These are phyloP conservation scores for Rhagologus leucostigma DNA, from an alignment of 2,113 vertebrate species.

Conservation along the genomic window DNA sequence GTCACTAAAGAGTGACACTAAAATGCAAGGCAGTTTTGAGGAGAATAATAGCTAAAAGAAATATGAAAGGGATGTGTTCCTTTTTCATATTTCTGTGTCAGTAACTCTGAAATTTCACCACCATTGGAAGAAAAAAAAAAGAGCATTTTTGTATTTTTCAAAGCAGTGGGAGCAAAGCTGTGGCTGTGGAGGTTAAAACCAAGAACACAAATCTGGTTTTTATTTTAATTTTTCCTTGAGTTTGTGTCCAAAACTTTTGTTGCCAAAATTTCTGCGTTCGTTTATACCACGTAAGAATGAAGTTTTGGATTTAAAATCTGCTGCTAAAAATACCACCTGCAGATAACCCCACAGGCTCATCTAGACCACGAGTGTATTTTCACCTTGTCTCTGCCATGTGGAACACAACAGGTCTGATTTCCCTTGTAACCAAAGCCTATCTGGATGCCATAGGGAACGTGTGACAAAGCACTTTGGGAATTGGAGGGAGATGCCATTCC, in stretches of 20 bases:
- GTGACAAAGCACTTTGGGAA: not conserved
- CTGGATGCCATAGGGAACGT: not conserved
- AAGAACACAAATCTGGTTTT: not conserved
- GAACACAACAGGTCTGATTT: not conserved
- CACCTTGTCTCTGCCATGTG: not conserved
- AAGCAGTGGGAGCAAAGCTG: not conserved
- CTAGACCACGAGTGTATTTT: not conserved
- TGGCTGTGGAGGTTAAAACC: not conserved
- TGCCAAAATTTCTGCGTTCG: not conserved
- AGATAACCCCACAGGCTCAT: rapidly evolving
- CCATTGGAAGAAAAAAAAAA: not conserved
- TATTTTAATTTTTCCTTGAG: not conserved
- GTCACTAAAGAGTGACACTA: not conserved
- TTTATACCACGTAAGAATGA: not conserved
- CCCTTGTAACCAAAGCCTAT: not conserved
- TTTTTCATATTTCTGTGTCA: not conserved
- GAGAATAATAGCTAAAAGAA: not conserved
- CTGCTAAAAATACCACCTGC: not conserved
- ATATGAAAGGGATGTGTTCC: not conserved
- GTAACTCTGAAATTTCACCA: not conserved
- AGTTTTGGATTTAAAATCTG: not conserved
- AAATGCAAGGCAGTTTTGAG: not conserved
- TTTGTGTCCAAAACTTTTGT: not conserved
- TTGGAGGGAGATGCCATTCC: not conserved
- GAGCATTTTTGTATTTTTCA: not conserved